Base-by-base conservation (phyloP, 2,888 invertebrate genomes). In the Athrips mouffetella region DNA sequence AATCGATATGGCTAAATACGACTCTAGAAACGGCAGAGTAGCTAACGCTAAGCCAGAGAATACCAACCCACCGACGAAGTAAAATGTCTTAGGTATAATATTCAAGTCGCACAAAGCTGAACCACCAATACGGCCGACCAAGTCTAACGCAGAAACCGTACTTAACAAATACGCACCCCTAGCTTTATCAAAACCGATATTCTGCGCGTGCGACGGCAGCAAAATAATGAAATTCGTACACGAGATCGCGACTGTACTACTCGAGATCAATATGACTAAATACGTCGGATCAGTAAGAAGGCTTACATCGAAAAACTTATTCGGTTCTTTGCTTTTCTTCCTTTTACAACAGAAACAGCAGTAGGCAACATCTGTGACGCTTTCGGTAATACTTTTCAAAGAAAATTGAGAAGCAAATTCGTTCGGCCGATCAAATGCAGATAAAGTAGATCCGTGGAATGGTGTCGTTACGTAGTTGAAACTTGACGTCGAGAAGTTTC, bases 181-280 rank as follows among this genome's bases (percentile, higher is more conserved):
- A 0, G 91, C 90, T 63, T 94, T 94, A 64, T 93, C 91, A 63
- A 93, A 95, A 0, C 92, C 91, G 21, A 95, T 81, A 3, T 90
- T 89, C 35, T 91, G 82, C 0, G 95, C 96, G 65, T 94, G 94
- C 0, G 93, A 91, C 1, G 96, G 96, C 56, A 96, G 79, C 1
- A 96, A 70, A 30, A 96, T 95, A n/a, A 95, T 93, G 61, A 96
- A 95, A 73, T 96, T 96, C 0, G 96, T 96, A 59, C 95, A 96
- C 23, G 95, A 94, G 50, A 96, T 94, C 2, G 96, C 96, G 39
- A 95, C 96, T 0, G 96, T 95, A 39, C 94, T 94, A 63, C 95
- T 95, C 0, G 95, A 96, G 51, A 96, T 90, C 5, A 96, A 73
- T 46, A 96, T 95, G 0, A 96, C 92, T 46, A 96, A 84, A 64